A percentile compares a stretch with the other conserved stretches of the same genome.
Evolutionary conservation across 37 sponge, comb jelly and placozoan genomes (phyloP).

Genomic region (Hormiphora californensis): DNA sequence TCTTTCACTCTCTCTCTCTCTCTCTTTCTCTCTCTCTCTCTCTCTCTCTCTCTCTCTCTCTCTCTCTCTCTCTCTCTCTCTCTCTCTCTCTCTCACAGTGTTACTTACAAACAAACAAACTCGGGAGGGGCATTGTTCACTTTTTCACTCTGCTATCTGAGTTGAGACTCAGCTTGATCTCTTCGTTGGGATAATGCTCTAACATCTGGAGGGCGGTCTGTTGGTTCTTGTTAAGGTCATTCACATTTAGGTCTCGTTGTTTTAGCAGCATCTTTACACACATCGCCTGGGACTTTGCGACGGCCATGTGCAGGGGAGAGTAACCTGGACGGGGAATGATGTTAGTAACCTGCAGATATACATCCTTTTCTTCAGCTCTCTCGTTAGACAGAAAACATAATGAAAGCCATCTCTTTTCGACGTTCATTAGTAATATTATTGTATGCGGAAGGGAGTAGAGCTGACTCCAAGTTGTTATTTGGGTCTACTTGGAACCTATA

Average conservation of each 20-base stretch:
- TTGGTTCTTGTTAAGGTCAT: constrained; percentile 23
- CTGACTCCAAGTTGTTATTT: too few species aligned
- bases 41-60: background rate
- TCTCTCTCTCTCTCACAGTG: too few species aligned
- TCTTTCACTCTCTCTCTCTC: too few species aligned
- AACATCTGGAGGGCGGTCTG: constrained; percentile 49
- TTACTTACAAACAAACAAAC: too few species aligned
- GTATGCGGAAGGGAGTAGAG: background rate
- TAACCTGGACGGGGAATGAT: background rate
- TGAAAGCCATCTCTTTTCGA: background rate
- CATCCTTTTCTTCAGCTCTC: background rate
- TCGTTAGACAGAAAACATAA: background rate
- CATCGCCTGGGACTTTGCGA: constrained; percentile 1
- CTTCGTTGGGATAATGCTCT: constrained; percentile 11
- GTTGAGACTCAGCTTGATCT: constrained; percentile 23
- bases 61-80: background rate
- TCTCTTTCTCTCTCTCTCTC: too few species aligned
- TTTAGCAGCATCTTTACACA: constrained; percentile 14
- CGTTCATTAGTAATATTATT: background rate
- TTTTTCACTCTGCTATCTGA: background rate
- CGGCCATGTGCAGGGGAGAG: constrained; percentile 22
- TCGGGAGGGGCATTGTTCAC: too few species aligned
- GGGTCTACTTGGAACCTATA: too few species aligned
- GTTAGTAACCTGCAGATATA: background rate
- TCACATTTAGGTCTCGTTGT: background rate